phyloP scores from a whole-genome alignment of 1,140 invertebrate genomes.

The Proales similis region DNA sequence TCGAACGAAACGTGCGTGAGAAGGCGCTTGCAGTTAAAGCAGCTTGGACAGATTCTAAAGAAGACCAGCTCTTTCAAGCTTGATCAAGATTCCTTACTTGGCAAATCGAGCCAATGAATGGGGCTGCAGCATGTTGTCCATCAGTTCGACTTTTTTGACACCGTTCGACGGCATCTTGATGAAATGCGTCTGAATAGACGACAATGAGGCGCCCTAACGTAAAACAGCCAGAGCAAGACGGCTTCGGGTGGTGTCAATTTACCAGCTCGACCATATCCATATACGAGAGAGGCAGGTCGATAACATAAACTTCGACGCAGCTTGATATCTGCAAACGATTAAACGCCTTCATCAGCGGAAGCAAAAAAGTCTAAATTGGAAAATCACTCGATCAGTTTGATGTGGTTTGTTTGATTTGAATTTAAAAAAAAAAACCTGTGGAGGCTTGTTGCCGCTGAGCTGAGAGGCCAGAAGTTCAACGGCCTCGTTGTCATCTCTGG shows the following conservation, averaged over 20 bases:
- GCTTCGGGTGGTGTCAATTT: neutral
- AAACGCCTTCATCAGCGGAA: slow-evolving; percentile 23
- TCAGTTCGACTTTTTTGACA: slow-evolving; percentile 43
- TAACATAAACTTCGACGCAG: slow-evolving; percentile 35
- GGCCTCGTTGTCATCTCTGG: slow-evolving; percentile 2
- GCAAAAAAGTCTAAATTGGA: slow-evolving; percentile 20
- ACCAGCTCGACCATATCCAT: slow-evolving; percentile 18
- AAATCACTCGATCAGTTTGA: too few species aligned
- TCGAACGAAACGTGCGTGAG: slow-evolving; percentile 45
- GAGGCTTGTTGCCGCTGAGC: slow-evolving; percentile 14
- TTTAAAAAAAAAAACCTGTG: neutral
- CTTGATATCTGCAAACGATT: slow-evolving; percentile 19
- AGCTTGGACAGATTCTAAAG: neutral
- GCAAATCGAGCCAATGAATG: slow-evolving; percentile 42
- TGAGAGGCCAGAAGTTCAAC: slow-evolving; percentile 9
- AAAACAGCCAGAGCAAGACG: neutral
- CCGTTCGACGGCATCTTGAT: slow-evolving; percentile 16
- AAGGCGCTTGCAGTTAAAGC: slow-evolving; percentile 39
- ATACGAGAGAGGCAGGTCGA: slow-evolving; percentile 26
- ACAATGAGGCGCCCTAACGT: neutral
- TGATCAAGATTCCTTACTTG: slow-evolving; percentile 26
- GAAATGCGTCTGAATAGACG: slow-evolving; percentile 23
- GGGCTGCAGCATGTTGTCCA: slow-evolving; percentile 46
- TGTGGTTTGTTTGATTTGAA: neutral
- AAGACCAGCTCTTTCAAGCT: neutral